These are phyloP conservation scores for Thymelicus acteon DNA, from an alignment of 2,888 invertebrate species.

Conservation along the genomic window DNA sequence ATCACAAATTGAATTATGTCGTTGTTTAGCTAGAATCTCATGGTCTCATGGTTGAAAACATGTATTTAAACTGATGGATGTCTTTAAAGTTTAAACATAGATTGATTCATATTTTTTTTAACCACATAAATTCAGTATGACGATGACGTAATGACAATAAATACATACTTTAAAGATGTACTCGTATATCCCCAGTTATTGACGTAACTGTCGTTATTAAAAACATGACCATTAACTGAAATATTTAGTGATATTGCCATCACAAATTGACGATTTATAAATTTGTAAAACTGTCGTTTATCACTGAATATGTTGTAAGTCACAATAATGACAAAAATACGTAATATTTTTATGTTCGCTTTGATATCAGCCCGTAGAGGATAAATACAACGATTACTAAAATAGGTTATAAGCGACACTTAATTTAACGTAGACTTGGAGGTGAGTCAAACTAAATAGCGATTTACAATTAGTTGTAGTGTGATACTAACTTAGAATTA, in stretches of 20 bases:
- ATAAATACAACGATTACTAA: no score
- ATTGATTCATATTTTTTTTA: background rate
- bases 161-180: background rate
- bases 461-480: background rate
- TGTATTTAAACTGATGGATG: background rate
- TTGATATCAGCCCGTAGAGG: no score
- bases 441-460: background rate
- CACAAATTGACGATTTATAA: no score
- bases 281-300: no score
- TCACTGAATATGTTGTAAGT: no score
- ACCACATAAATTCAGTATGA: background rate
- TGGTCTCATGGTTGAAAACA: background rate
- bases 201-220: no score
- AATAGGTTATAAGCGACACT: no score
- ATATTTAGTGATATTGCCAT: no score
- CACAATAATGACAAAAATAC: no score
- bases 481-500: background rate
- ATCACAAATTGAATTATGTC: background rate
- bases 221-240: no score
- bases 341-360: no score
- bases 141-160: constrained; percentile 9
- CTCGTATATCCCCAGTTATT: background rate
- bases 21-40: background rate
- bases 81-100: background rate
- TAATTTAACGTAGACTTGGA: no score